phyloP scores from a whole-genome alignment of 1,140 invertebrate species.

The Tenebrio molitor region DNA sequence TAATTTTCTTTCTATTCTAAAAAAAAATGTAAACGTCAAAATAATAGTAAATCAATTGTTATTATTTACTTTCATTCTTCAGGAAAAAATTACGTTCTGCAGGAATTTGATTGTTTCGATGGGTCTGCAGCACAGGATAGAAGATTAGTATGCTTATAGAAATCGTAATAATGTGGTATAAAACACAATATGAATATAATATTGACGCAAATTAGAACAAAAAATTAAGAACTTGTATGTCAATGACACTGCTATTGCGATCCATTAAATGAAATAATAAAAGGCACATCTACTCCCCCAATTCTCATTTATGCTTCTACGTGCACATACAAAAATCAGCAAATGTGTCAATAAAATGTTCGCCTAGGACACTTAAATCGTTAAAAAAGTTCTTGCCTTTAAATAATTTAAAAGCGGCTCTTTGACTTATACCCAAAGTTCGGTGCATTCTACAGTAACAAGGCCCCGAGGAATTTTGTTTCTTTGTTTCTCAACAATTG shows the following conservation, averaged over 20 bases:
- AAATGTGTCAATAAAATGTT: too few relatives aligned
- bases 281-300: too few relatives aligned
- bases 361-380: too few relatives aligned
- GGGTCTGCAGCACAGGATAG: neutral
- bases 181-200: conserved; percentile 10
- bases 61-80: conserved; percentile 36
- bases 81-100: neutral
- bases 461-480: too few relatives aligned
- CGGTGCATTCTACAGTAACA: too few relatives aligned
- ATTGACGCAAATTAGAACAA: conserved; percentile 26
- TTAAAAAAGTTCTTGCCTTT: too few relatives aligned
- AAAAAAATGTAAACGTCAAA: conserved; percentile 41
- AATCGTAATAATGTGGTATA: conserved; percentile 19
- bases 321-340: too few relatives aligned
- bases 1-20: conserved; percentile 35
- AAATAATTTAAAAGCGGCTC: too few relatives aligned
- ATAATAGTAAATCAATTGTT: conserved; percentile 41
- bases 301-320: too few relatives aligned
- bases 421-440: too few relatives aligned
- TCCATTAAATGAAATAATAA: neutral
- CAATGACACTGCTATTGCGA: conserved; percentile 4
- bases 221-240: conserved; percentile 36
- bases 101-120: neutral
- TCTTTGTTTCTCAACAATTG: too few relatives aligned
- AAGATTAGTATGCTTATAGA: neutral